Evolutionary conservation across 2,113 vertebrate genomes (phyloP).

Genomic region (Calyptommatus sinebrachiatus): DNA sequence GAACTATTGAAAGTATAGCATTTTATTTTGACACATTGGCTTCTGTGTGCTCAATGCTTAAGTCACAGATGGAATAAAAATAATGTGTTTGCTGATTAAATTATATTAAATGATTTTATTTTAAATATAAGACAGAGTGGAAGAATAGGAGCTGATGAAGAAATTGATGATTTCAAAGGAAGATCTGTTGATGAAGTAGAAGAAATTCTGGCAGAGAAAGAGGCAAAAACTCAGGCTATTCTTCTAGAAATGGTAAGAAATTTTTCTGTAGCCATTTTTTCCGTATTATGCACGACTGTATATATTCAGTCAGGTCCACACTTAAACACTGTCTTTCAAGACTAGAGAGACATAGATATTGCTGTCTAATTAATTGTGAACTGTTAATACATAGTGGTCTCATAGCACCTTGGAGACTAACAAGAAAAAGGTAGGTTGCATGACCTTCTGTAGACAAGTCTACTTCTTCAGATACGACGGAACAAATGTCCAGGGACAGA

Average conservation of each 20-base stretch:
- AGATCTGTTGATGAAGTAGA: constrained; percentile 85
- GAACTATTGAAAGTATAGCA: too few species aligned
- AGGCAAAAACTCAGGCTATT: constrained; percentile 94
- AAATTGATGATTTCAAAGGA: constrained; percentile 86
- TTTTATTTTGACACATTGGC: neutral
- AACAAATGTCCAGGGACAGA: too few species aligned
- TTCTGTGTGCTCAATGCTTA: too few species aligned
- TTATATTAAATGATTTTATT: constrained; percentile 11
- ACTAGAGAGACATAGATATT: too few species aligned
- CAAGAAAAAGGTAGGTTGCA: too few species aligned
- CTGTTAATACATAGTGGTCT: too few species aligned
- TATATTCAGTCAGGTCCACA: neutral
- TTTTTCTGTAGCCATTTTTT: constrained; percentile 2
- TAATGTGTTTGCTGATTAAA: neutral
- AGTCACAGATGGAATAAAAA: neutral
- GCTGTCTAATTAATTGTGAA: too few species aligned
- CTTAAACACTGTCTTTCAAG: too few species aligned
- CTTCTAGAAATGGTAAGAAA: constrained; percentile 92
- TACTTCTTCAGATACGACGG: too few species aligned
- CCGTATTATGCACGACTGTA: constrained; percentile 1
- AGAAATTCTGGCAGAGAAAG: constrained; percentile 90
- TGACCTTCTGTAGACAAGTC: too few species aligned
- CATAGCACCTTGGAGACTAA: too few species aligned
- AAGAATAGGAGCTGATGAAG: constrained; percentile 95
- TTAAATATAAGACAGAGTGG: constrained; percentile 81